Evolutionary conservation across 1,140 invertebrate genomes (phyloP).

Genomic region (Lepidurus apus): DNA sequence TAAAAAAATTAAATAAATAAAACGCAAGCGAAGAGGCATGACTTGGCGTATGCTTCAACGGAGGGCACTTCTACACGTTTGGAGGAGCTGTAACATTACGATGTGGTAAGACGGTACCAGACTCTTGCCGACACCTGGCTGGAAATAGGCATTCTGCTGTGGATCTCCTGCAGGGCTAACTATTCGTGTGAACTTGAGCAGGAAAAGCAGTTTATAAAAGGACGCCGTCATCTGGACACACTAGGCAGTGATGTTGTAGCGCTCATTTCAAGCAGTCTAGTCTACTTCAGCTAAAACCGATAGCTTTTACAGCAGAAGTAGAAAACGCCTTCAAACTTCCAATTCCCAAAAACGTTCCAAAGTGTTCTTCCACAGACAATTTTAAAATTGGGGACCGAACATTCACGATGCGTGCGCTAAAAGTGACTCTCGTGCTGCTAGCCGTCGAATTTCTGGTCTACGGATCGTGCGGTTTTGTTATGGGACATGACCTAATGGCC

Average conservation of each 20-base stretch:
- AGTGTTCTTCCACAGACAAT: neutral
- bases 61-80: neutral
- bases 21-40: no score
- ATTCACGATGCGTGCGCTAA: neutral
- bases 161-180: neutral
- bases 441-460: neutral
- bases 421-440: neutral
- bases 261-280: neutral
- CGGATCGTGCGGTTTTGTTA: neutral
- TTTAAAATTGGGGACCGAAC: neutral
- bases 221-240: neutral
- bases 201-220: conserved; percentile 8
- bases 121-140: neutral
- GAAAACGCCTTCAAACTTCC: neutral
- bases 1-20: no score
- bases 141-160: neutral
- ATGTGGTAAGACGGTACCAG: conserved; percentile 9
- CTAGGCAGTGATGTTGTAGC: neutral
- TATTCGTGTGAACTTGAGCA: conserved; percentile 13
- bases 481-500: neutral
- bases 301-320: neutral
- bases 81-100: neutral
- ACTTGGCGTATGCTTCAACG: no score
- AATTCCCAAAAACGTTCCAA: neutral
- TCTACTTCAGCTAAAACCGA: neutral